phyloP scores from a whole-genome alignment of 2,113 vertebrate genomes.

The Motacilla alba region DNA sequence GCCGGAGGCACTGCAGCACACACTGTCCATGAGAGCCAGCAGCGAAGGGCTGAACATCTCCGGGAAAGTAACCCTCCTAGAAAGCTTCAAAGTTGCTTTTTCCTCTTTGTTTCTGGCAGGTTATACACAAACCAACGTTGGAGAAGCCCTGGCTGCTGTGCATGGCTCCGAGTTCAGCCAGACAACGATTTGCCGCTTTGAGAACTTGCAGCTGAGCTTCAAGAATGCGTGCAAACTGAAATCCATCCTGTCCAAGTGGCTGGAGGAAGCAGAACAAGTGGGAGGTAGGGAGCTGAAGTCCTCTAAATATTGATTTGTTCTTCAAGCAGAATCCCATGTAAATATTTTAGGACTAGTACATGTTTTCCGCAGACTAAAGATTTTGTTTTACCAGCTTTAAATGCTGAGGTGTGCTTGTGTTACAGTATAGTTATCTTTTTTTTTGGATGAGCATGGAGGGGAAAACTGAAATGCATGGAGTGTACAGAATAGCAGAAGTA shows the following conservation, averaged over 20 bases:
- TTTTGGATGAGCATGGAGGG: neutral
- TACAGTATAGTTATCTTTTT: neutral
- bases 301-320: neutral
- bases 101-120: constrained; percentile 69
- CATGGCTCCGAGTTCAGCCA: constrained; percentile 98
- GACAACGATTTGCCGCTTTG: constrained; percentile 97
- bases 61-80: neutral
- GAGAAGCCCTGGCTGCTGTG: constrained; percentile 93
- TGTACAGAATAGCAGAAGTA: neutral
- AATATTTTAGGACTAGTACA: neutral
- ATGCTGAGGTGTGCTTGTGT: neutral
- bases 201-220: constrained; percentile 97
- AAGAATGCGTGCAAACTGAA: constrained; percentile 98
- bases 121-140: constrained; percentile 98
- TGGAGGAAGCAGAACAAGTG: constrained; percentile 96
- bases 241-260: constrained; percentile 94
- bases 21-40: accelerated
- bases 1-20: neutral
- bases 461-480: neutral
- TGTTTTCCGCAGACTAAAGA: neutral
- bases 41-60: neutral
- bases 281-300: constrained; percentile 80
- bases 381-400: neutral
- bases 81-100: neutral
- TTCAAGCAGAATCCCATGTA: neutral